phyloP scores from a whole-genome alignment of 2,797 vertebrate genomes.

The Microctenopoma lineatum region DNA sequence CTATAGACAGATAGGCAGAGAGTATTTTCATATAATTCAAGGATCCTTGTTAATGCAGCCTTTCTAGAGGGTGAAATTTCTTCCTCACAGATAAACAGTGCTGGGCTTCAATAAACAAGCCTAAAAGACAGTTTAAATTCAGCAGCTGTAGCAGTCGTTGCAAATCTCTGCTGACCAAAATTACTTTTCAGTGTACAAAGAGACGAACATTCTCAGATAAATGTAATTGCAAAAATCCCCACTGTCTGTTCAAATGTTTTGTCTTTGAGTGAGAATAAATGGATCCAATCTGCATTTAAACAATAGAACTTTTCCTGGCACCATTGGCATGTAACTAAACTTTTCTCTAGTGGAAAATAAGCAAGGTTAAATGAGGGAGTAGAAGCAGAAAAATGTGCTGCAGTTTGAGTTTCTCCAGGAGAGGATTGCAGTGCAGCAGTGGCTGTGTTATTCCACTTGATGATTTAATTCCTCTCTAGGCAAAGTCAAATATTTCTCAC shows the following conservation, averaged over 20 bases:
- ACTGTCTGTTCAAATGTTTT: conserved; percentile 60
- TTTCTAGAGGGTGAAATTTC: conserved; percentile 49
- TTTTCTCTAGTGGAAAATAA: conserved; percentile 56
- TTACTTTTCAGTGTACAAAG: conserved; percentile 70
- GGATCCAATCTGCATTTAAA: conserved; percentile 72
- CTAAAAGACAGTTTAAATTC: conserved; percentile 71
- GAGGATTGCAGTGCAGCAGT: conserved; percentile 1
- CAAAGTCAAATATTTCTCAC: conserved; percentile 62
- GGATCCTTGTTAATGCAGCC: conserved; percentile 52
- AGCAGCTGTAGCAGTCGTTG: conserved; percentile 46
- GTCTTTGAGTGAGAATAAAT: conserved; percentile 61
- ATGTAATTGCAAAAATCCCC: conserved; percentile 76
- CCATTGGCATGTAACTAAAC: conserved; percentile 52
- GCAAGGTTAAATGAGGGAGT: conserved; percentile 38
- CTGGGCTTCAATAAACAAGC: conserved; percentile 61
- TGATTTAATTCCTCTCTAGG: conserved; percentile 56
- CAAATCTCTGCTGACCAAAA: conserved; percentile 72
- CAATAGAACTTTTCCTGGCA: conserved; percentile 64
- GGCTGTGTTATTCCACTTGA: conserved; percentile 37
- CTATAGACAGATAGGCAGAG: conserved; percentile 35
- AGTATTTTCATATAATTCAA: conserved; percentile 68
- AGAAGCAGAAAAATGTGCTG: conserved; percentile 15
- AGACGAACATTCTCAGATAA: conserved; percentile 72
- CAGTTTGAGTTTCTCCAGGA: conserved; percentile 1
- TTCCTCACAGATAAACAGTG: conserved; percentile 54